phyloP scores from a whole-genome alignment of 2,888 invertebrate genomes.

The Pediacus dermestoides region DNA sequence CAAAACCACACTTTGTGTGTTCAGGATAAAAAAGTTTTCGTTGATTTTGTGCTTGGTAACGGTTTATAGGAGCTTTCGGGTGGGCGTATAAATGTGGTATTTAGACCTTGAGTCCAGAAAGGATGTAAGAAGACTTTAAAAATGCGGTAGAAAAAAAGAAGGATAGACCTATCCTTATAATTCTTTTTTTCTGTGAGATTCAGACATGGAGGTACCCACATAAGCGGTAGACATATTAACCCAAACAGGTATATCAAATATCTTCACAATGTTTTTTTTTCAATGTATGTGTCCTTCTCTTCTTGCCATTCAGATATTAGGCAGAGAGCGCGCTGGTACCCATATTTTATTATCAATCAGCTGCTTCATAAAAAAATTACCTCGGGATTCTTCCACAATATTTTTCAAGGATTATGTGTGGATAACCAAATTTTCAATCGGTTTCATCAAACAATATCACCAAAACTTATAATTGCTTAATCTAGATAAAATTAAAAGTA shows the following conservation, averaged over 20 bases:
- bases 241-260: conserved; percentile 28
- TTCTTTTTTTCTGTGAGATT: conserved; percentile 22
- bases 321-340: conserved; percentile 28
- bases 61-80: too few relatives aligned
- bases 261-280: conserved; percentile 19
- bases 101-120: conserved; percentile 4
- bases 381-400: too few relatives aligned
- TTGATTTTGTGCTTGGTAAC: too few relatives aligned
- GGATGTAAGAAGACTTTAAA: conserved; percentile 5
- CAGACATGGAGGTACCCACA: conserved; percentile 26
- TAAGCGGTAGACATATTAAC: conserved; percentile 15
- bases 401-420: too few relatives aligned
- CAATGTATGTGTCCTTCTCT: conserved; percentile 24
- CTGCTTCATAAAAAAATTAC: conserved; percentile 27
- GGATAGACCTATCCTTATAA: conserved; percentile 1
- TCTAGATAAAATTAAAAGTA: too few relatives aligned
- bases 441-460: too few relatives aligned
- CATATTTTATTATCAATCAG: conserved; percentile 27
- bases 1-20: too few relatives aligned
- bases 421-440: too few relatives aligned
- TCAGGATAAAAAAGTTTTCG: too few relatives aligned
- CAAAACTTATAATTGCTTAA: too few relatives aligned
- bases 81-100: conserved; percentile 4
- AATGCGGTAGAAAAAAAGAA: background rate
- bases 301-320: conserved; percentile 23